Percentiles rank a stretch among this genome's conserved stretches.
Conservation (phyloP, 1,140 invertebrate genomes). For the Listronotus bonariensis region DNA sequence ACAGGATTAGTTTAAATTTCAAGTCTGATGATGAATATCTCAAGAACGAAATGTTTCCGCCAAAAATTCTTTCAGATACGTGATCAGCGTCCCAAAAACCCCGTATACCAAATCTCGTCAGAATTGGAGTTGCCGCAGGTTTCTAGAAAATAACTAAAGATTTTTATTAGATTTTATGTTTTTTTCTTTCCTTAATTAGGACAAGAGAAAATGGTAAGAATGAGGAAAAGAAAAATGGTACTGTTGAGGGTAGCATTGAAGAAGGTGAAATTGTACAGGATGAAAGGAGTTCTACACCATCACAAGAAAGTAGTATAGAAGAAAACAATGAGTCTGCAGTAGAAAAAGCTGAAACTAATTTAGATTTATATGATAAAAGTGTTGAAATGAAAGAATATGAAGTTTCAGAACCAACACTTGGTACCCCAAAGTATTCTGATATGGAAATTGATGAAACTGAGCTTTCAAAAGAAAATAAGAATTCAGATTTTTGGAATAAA, state of each 20-base stretch:
- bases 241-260: background rate
- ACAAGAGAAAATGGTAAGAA: constrained; percentile 18
- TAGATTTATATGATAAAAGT: background rate
- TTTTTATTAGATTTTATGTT: background rate
- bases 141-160: no score
- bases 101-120: no score
- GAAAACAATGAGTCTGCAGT: background rate
- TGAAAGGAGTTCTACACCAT: background rate
- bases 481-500: no score
- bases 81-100: no score
- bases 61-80: no score
- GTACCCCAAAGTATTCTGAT: background rate
- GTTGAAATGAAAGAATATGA: background rate
- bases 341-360: background rate
- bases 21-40: no score
- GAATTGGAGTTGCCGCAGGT: no score
- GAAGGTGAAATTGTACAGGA: constrained; percentile 7
- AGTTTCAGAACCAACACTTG: background rate
- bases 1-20: no score
- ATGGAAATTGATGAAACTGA: constrained; percentile 5
- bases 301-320: background rate
- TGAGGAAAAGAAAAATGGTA: constrained; percentile 16
- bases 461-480: background rate
- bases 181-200: background rate
- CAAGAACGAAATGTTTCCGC: no score